Conservation (phyloP, 2,888 invertebrate genomes). For the Norana najaformis region DNA sequence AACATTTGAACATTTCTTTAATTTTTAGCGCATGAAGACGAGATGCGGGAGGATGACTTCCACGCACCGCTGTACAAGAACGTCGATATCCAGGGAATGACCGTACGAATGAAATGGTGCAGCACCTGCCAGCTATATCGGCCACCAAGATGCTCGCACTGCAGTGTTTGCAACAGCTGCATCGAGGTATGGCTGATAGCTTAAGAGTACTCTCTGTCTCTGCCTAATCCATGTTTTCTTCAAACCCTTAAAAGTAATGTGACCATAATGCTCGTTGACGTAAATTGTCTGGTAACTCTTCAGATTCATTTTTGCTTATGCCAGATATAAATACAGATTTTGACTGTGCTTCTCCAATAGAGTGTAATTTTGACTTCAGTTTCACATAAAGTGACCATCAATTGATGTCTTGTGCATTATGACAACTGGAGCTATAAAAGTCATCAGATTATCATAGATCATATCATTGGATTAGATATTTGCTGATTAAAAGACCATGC, state of each 20-base stretch:
- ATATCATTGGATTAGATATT: not conserved
- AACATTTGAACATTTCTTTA: not conserved
- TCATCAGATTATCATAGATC: not conserved
- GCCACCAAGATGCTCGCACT: slow-evolving; percentile 97
- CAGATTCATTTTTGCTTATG: not conserved
- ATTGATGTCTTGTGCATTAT: not conserved
- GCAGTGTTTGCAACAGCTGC: slow-evolving; percentile 98
- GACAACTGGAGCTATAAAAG: not conserved
- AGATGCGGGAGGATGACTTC: slow-evolving; percentile 87
- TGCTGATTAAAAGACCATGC: not conserved
- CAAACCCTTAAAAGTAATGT: not conserved
- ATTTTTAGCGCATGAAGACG: slow-evolving; percentile 60
- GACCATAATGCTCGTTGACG: not conserved
- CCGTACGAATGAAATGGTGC: slow-evolving; percentile 99
- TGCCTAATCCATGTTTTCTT: not conserved
- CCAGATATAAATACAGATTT: not conserved
- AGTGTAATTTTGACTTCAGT: not conserved
- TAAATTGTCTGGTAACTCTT: not conserved
- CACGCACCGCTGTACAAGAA: slow-evolving; percentile 89
- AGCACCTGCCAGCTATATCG: slow-evolving; percentile 99
- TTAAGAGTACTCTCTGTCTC: not conserved
- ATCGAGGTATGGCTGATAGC: slow-evolving; percentile 63
- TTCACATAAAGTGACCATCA: not conserved
- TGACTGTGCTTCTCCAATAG: not conserved
- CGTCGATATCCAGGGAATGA: slow-evolving; percentile 96